A percentile compares a stretch with the other conserved stretches of the same genome.
These are phyloP conservation scores for Achroia grisella DNA, from an alignment of 1,140 invertebrate genomes.

Conservation along the genomic window DNA sequence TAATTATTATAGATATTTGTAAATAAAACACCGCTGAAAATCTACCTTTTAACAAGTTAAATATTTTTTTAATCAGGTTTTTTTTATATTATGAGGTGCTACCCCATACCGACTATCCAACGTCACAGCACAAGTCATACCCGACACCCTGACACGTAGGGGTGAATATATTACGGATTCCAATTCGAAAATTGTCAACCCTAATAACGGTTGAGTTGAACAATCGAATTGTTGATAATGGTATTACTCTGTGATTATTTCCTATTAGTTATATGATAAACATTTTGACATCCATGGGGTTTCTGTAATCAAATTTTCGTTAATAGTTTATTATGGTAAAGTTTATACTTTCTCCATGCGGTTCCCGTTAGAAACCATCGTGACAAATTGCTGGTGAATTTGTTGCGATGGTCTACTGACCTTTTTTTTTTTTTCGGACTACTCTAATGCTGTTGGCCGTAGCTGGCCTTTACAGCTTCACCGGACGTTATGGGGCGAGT, in stretches of 20 bases:
- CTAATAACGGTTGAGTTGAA: conserved; percentile 46
- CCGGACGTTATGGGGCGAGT: too few relatives aligned
- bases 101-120: conserved; percentile 9
- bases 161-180: conserved; percentile 67
- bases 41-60: too few relatives aligned
- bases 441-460: too few relatives aligned
- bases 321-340: conserved; percentile 7
- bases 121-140: conserved; percentile 10
- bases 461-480: too few relatives aligned
- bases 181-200: conserved; percentile 68
- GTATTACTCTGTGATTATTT: conserved; percentile 54
- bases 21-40: too few relatives aligned
- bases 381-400: too few relatives aligned
- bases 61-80: too few relatives aligned
- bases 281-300: conserved; percentile 34
- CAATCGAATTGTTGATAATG: conserved; percentile 48
- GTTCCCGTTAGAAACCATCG: too few relatives aligned
- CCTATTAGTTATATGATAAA: conserved; percentile 64
- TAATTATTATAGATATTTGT: too few relatives aligned
- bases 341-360: too few relatives aligned
- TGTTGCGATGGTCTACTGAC: too few relatives aligned
- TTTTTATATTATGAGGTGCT: conserved; percentile 2
- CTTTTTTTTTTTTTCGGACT: too few relatives aligned
- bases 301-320: conserved; percentile 6
- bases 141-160: conserved; percentile 23